A percentile compares a stretch with the other conserved stretches of the same genome.
phyloP scores from a whole-genome alignment of 1,140 invertebrate genomes.

The Drosophila biarmipes region DNA sequence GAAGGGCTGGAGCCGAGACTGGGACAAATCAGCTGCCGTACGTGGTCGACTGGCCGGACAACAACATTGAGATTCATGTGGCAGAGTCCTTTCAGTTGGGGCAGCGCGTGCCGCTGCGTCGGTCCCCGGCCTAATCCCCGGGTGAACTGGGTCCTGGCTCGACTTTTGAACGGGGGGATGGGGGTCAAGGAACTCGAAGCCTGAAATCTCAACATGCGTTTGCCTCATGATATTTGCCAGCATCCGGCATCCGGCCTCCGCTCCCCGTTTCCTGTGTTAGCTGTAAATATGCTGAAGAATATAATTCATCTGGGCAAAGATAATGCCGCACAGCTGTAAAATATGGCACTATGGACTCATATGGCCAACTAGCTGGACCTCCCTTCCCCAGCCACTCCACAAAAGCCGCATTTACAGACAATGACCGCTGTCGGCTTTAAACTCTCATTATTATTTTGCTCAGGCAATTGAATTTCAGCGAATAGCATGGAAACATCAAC shows the following conservation, averaged over 20 bases:
- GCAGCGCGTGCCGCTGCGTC: constrained; percentile 52
- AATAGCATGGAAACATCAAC: constrained; percentile 27
- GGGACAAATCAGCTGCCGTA: constrained; percentile 67
- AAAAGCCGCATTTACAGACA: constrained; percentile 20
- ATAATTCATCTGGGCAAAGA: constrained; percentile 66
- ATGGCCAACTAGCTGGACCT: not conserved
- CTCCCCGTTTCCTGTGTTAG: constrained; percentile 19
- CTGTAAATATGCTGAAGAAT: constrained; percentile 71
- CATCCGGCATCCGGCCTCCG: constrained; percentile 66
- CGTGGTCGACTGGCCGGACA: constrained; percentile 56
- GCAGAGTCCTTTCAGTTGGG: constrained; percentile 34
- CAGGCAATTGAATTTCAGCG: constrained; percentile 52
- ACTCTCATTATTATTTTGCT: constrained; percentile 64
- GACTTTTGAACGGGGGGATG: not conserved
- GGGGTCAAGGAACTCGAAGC: constrained; percentile 67
- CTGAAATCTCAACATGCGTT: constrained; percentile 74
- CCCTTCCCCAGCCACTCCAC: not conserved
- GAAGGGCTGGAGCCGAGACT: constrained; percentile 6
- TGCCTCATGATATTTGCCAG: constrained; percentile 64
- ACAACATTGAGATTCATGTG: constrained; percentile 77
- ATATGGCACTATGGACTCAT: constrained; percentile 36
- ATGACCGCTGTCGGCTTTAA: constrained; percentile 46
- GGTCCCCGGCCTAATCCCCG: constrained; percentile 39
- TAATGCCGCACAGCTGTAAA: constrained; percentile 71
- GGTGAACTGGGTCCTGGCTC: constrained; percentile 22